Evolutionary conservation across 2,797 vertebrate species (phyloP), one percentile per base, ranked within the genome.

Genomic region (Adelosebastes latens): DNA sequence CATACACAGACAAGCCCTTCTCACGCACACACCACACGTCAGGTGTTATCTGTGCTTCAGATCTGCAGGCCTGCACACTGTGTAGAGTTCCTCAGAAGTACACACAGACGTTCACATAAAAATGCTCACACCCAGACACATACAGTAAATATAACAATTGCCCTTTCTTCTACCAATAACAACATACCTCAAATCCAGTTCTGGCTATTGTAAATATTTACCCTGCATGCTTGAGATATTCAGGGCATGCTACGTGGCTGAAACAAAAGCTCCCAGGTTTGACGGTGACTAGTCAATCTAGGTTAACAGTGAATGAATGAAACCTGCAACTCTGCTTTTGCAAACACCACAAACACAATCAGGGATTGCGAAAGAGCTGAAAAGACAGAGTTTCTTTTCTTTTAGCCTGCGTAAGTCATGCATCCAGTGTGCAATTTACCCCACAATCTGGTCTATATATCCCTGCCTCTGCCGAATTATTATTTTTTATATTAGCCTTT

Each of bases 81-180:
- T 79, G 82, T 86, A 61, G 58, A 64, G 71, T 80, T 80, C 59
- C 72, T 74, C 79, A 79, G 59, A 79, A 67, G 34, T 62, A 24
- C 11, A 83, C 70, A 69, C 74, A 65, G 60, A 56, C 18, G 55
- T 62, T 49, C 74, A 74, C 63, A 81, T 72, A 67, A 62, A 89
- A 81, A 82, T 18, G 34, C 55, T 53, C 88, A 81, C 84, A 59
- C 87, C 72, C 87, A 85, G 77, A 79, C 79, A 84, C 87, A 90
- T 68, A 80, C 88, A 78, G 89, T 90, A 94, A 94, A 94, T 86
- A 91, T 85, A 94, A 94, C 90, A 94, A 90, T 93, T 93, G 82
- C 92, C 83, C 89, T 89, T 87, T 88, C 80, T 61, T 87, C 81
- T 78, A 88, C 79, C 86, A 92, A 86, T 82, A 93, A 90, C 85